These are phyloP conservation scores for Chionomys nivalis DNA, from an alignment of 2,113 vertebrate genomes.

Conservation along the genomic window DNA sequence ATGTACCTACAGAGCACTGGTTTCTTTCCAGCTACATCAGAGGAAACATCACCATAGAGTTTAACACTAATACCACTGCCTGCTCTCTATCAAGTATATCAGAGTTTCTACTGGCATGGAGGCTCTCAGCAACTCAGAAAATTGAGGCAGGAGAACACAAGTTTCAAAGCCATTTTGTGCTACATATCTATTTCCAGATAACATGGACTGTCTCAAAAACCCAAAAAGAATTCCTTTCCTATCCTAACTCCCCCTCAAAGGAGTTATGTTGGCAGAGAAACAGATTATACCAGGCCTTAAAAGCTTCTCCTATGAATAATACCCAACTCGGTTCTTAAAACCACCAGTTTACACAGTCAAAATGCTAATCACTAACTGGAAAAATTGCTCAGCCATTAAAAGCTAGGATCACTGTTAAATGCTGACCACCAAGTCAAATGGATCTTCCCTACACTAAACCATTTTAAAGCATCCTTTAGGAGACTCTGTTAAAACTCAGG, in stretches of 20 bases:
- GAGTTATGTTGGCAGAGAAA: not conserved
- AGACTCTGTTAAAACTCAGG: not conserved
- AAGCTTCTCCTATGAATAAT: not conserved
- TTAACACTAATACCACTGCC: not conserved
- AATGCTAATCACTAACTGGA: not conserved
- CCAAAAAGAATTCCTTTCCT: not conserved
- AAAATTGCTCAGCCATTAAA: not conserved
- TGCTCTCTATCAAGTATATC: not conserved
- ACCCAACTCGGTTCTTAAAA: not conserved
- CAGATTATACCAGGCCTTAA: not conserved
- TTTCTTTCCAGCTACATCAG: not conserved
- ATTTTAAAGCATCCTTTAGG: constrained; percentile 18
- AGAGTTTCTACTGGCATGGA: not conserved
- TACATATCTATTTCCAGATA: too few relatives aligned
- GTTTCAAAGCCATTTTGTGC: not conserved
- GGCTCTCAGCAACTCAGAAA: not conserved
- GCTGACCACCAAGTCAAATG: not conserved
- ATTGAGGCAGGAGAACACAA: not conserved
- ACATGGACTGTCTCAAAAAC: not conserved
- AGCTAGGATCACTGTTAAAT: not conserved
- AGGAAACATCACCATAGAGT: not conserved
- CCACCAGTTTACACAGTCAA: not conserved
- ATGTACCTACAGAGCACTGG: not conserved
- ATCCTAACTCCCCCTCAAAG: not conserved
- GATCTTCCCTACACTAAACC: not conserved